Evolutionary conservation across 2,888 invertebrate genomes (phyloP), one percentile per base, ranked within the genome.

Genomic region (Drosophila multiciliata): DNA sequence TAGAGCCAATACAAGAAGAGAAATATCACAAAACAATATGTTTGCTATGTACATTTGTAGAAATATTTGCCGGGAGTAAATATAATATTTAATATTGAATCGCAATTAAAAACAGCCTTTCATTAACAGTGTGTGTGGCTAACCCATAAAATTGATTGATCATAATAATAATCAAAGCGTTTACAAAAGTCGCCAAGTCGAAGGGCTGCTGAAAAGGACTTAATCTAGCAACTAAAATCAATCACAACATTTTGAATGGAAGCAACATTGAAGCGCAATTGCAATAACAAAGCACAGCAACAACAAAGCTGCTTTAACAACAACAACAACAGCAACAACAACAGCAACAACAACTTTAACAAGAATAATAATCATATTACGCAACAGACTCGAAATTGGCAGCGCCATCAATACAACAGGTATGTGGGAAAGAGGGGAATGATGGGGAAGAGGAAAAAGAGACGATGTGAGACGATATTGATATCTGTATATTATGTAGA

Each of bases 231-330:
- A 66, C 57, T 29, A 9, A 58, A 73, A 62, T 15, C 26, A 67
- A 60, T 63, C 38, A 79, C 67, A 83, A 77, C 73, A 73, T 90
- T 45, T 91, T 91, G 91, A 91, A 91, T 91, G 91, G 91, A 91
- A 91, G 86, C 78, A 83, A 90, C 84, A 87, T 81, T 83, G 82
- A 66, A 75, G 72, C 70, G 33, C 66, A 73, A 75, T 57, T 65
- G 61, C 65, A 73, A 61, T 29, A 66, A 80, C 67, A 72, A 66
- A 33, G 64, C 68, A 72, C 58, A 74, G 45, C 61, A 33, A 63
- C 45, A 70, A 55, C 58, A 53, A 50, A 50, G 53, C 57, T 61
- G 74, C 66, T 40, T 58, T 7, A 54, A 59, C 23, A 35, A 26
- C 35, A 63, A 65, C 35, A 72, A 60, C 53, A 55, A 53, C 35